These are phyloP conservation scores for Micronycteris hirsuta DNA, from an alignment of 2,113 vertebrate genomes.

Conservation along the genomic window DNA sequence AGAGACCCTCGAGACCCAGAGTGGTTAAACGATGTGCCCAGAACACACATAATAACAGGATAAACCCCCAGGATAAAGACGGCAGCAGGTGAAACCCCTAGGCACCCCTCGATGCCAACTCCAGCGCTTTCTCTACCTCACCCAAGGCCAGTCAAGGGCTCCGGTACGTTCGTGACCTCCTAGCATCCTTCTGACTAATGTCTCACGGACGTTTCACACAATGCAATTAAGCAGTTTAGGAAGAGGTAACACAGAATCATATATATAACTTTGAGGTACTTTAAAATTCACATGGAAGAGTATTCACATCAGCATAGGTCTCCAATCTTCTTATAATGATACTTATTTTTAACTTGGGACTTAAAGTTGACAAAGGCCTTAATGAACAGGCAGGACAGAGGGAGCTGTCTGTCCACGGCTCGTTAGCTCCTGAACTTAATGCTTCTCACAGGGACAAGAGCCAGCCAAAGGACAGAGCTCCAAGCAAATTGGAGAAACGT, in stretches of 20 bases:
- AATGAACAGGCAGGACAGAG: constrained; percentile 42
- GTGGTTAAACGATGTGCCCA: background rate
- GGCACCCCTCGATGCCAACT: background rate
- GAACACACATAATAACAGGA: background rate
- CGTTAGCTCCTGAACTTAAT: constrained; percentile 46
- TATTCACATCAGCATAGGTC: background rate
- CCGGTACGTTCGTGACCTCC: background rate
- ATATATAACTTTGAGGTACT: background rate
- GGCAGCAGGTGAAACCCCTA: background rate
- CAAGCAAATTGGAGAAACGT: background rate
- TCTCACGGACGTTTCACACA: background rate
- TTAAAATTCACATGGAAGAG: constrained; percentile 23
- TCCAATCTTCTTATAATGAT: background rate
- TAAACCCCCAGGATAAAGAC: background rate
- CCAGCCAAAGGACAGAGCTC: constrained; percentile 50
- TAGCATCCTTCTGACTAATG: background rate
- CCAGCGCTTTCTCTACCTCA: background rate
- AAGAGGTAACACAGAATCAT: background rate
- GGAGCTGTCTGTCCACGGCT: constrained; percentile 43
- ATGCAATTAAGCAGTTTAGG: background rate
- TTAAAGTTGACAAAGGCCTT: constrained; percentile 58
- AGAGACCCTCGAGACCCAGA: background rate
- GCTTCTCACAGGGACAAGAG: constrained; percentile 38
- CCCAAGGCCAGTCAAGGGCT: background rate
- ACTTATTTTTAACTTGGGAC: constrained; percentile 57